Percentiles rank a stretch among this genome's conserved stretches.
These are phyloP conservation scores for Otus scops DNA, from an alignment of 2,797 vertebrate genomes.

Conservation along the genomic window DNA sequence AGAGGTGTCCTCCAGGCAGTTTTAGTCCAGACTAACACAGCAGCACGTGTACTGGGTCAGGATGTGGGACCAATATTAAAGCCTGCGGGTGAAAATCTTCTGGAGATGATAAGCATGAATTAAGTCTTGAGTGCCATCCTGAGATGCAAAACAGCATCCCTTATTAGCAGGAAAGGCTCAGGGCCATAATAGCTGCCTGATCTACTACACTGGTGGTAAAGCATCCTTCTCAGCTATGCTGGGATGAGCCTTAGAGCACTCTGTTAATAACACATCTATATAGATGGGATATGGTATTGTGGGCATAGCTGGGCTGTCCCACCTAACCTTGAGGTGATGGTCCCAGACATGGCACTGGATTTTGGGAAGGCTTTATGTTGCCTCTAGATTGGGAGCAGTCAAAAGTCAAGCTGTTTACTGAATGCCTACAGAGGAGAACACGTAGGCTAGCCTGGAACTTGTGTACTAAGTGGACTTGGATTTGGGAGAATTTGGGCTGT, in stretches of 20 bases:
- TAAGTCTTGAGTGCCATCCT: background rate
- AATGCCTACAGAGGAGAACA: background rate
- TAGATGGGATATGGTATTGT: accelerated
- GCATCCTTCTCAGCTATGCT: background rate
- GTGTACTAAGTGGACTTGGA: background rate
- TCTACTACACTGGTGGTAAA: background rate
- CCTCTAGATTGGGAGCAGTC: background rate
- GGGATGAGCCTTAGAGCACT: background rate
- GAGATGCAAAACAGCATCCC: background rate
- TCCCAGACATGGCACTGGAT: background rate
- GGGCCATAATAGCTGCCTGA: background rate
- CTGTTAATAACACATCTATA: background rate
- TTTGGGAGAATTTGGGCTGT: background rate
- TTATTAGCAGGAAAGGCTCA: background rate
- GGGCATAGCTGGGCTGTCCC: background rate
- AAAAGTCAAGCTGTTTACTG: background rate
- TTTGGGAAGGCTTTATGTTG: background rate
- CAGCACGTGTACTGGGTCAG: background rate
- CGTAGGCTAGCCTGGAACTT: background rate
- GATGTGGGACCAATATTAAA: background rate
- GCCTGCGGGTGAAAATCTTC: background rate
- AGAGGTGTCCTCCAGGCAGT: background rate
- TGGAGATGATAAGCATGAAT: background rate
- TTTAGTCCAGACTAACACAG: background rate
- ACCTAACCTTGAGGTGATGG: background rate